phyloP scores from a whole-genome alignment of 2,797 vertebrate genomes.

The Phoxinus dragarum region DNA sequence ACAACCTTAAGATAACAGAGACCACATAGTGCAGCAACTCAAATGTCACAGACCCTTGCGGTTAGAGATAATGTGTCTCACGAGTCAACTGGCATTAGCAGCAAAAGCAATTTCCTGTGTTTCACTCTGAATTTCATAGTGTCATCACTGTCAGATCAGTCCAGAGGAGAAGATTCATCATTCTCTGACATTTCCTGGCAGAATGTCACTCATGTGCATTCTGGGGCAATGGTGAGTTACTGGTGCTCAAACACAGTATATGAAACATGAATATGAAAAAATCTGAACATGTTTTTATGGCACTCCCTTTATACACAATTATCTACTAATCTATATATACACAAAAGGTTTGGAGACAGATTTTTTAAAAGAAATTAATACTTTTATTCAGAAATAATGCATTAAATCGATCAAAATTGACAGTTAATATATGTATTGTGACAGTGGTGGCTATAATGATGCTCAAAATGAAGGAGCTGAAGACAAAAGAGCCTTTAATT shows the following conservation, averaged over 20 bases:
- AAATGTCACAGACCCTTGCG: constrained; percentile 44
- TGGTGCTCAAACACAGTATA: not conserved
- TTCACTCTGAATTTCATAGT: constrained; percentile 54
- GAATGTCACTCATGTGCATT: constrained; percentile 68
- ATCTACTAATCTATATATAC: not conserved
- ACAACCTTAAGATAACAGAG: not conserved
- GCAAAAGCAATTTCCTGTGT: constrained; percentile 2
- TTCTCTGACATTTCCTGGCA: constrained; percentile 69
- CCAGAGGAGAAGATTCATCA: constrained; percentile 67
- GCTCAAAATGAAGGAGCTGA: not conserved
- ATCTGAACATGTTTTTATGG: not conserved
- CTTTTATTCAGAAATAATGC: not conserved
- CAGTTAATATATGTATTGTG: not conserved
- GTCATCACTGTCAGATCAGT: constrained; percentile 62
- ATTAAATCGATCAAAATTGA: not conserved
- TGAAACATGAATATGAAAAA: not conserved
- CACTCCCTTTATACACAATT: not conserved
- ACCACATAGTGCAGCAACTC: constrained; percentile 1
- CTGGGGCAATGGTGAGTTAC: constrained; percentile 68
- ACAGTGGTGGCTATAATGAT: not conserved
- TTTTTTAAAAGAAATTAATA: no score
- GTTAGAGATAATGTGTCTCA: not conserved
- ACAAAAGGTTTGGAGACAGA: not conserved
- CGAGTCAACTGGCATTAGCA: not conserved
- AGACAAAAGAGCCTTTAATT: not conserved